Base-by-base conservation (phyloP, 2,888 invertebrate genomes). In the Antheraea yamamai region DNA sequence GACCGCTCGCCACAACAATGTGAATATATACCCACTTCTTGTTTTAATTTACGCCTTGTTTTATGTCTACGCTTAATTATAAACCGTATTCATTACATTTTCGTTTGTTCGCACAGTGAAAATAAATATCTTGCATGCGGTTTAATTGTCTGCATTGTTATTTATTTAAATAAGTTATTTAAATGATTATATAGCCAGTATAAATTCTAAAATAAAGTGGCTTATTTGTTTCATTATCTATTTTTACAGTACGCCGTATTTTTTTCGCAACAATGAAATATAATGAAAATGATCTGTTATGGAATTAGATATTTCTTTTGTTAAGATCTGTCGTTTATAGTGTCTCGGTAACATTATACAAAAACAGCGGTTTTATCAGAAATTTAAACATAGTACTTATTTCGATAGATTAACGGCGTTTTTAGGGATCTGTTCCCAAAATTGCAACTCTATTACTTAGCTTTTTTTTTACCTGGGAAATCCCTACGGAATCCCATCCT, bases 31-130 rank as follows among this genome's bases (percentile, higher is more conserved):
- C 73, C 58, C 73, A 58, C 75, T 73, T 68, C 74, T 74, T 73
- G 74, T 75, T 77, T 77, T 77, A 72, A 74, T 75, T 76, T 68
- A 75, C 73, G 47, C 73, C 72, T 68, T 72, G 72, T 76, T 72
- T 75, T 70, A 74, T 73, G 72, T 77, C 68, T 74, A 75, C 66
- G 66, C 66, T 73, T 76, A 76, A 76, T 76, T 76, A 66, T 70
- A 76, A 75, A 75, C 74, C 52, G 74, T 61, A 47, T 58, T 58
- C 35, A 39, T 61, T 75, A 47, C 61, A 18, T 72, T 72, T 61
- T 58, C 71, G 61, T 47, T 72, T 72, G 72, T 72, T 55, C 16
- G 55, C 64, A 7, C 35, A 30, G 16, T 14, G 26, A 35, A 72
- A 72, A 72, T 70, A n/a, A 70, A 70, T 70, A 72, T 23, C 18